phyloP scores from a whole-genome alignment of 2,888 invertebrate genomes.

The Plagiodera versicolora region DNA sequence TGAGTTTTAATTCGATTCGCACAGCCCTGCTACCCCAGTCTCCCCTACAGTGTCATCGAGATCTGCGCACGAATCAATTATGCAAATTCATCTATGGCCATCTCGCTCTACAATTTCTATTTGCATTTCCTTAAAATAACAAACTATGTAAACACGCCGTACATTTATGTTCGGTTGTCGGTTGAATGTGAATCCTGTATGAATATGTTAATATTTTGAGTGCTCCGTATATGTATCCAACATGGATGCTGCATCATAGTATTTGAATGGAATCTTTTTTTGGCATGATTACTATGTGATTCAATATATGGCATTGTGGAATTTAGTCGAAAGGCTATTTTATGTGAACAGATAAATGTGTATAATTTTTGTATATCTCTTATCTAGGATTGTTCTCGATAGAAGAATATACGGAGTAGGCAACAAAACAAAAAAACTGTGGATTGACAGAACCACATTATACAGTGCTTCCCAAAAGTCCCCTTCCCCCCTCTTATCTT shows the following conservation, averaged over 20 bases:
- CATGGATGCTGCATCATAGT: not conserved
- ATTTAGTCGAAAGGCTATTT: too few relatives aligned
- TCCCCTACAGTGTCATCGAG: constrained; percentile 18
- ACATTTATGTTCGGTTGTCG: constrained; percentile 25
- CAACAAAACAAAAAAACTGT: too few relatives aligned
- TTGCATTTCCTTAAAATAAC: constrained; percentile 36
- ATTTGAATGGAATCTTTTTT: too few relatives aligned
- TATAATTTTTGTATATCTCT: too few relatives aligned
- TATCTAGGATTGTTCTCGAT: too few relatives aligned
- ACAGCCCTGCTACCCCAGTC: not conserved
- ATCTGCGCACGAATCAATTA: constrained; percentile 39
- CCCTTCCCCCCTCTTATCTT: too few relatives aligned
- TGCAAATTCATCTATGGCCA: constrained; percentile 36
- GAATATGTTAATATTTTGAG: constrained; percentile 27
- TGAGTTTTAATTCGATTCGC: constrained; percentile 36
- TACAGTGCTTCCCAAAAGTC: too few relatives aligned
- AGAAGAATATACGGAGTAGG: too few relatives aligned
- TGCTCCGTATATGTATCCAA: constrained; percentile 7
- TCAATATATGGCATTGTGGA: too few relatives aligned
- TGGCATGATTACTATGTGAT: too few relatives aligned
- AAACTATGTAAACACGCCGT: constrained; percentile 32
- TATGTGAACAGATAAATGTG: too few relatives aligned
- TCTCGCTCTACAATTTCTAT: constrained; percentile 25
- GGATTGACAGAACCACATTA: too few relatives aligned
- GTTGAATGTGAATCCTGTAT: constrained; percentile 21